phyloP scores from a whole-genome alignment of 2,113 vertebrate genomes.

The Orientallactaga bullata region DNA sequence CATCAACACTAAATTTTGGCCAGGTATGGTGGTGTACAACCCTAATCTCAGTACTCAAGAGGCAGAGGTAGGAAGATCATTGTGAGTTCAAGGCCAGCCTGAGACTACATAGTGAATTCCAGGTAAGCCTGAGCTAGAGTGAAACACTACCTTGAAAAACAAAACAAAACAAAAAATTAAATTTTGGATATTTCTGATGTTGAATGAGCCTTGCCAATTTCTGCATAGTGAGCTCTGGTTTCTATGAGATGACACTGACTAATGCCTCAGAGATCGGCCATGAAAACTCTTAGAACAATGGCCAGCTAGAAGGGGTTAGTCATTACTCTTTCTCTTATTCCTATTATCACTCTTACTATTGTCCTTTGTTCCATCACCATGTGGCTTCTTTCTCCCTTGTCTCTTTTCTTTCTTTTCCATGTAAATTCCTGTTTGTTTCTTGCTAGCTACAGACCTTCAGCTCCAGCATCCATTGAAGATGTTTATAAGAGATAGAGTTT shows the following conservation, averaged over 20 bases:
- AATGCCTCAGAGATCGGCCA: background rate
- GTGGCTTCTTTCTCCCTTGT: background rate
- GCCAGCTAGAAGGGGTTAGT: background rate
- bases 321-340: background rate
- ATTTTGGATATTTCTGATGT: background rate
- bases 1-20: background rate
- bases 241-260: background rate
- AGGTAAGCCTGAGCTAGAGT: too few species aligned
- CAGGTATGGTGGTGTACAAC: too few species aligned
- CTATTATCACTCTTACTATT: background rate
- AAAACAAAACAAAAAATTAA: background rate
- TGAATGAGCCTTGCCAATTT: background rate
- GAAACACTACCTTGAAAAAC: too few species aligned
- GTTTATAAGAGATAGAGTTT: conserved; percentile 47
- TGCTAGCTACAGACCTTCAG: background rate
- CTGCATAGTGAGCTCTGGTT: conserved; percentile 7
- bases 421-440: background rate
- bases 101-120: too few species aligned
- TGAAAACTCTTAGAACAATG: background rate
- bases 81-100: too few species aligned
- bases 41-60: too few species aligned
- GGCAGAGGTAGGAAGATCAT: too few species aligned
- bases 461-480: conserved; percentile 2
- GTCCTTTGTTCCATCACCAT: background rate
- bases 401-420: background rate